Base-by-base conservation (phyloP, 1,140 invertebrate genomes). In the Pygmarrhopalites habei region DNA sequence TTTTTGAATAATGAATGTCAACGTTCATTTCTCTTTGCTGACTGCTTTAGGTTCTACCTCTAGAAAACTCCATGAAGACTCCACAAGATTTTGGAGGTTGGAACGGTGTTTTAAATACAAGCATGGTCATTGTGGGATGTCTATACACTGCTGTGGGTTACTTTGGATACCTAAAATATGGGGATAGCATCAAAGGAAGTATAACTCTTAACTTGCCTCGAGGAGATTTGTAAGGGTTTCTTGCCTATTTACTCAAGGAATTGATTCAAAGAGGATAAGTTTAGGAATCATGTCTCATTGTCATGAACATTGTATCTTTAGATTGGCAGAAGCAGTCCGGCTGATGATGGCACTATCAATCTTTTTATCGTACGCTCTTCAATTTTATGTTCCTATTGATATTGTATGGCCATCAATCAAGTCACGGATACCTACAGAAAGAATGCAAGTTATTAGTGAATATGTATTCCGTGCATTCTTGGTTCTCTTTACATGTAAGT, bases 331-430 rank as follows among this genome's bases (percentile, higher is more conserved):
- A 74, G 80, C 83, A 65, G 89, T 92, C 5, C 81, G 87, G 52
- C 74, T 90, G 15, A 85, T 86, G 72, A 93, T 94, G 87, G 87
- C 88, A 0, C 70, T 89, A 1, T 85, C 89, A 1, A 91, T 94
- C 67, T 92, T 92, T 72, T 79, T 93, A 12, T 89, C 88, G 0
- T 95, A 92, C 74, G 85, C 87, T 26, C 80, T 96, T 19, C 92
- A 95, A 76, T 88, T 95, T 67, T 96, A 95, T 76, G 92, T 96
- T 28, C 90, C 92, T 3, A 85, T 94, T 73, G 86, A 86, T 66
- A 92, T 95, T 62, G 83, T 93, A 25, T 93, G 90, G 85, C 89
- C 90, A 1, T 79, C 76, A 58, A 75, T 89, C 17, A 81, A 82
- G 72, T 76, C 77, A 21, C 79, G 82, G 67, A 80, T 87, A 68